phyloP scores from a whole-genome alignment of 2,113 vertebrate genomes.

The Glareola pratincola region DNA sequence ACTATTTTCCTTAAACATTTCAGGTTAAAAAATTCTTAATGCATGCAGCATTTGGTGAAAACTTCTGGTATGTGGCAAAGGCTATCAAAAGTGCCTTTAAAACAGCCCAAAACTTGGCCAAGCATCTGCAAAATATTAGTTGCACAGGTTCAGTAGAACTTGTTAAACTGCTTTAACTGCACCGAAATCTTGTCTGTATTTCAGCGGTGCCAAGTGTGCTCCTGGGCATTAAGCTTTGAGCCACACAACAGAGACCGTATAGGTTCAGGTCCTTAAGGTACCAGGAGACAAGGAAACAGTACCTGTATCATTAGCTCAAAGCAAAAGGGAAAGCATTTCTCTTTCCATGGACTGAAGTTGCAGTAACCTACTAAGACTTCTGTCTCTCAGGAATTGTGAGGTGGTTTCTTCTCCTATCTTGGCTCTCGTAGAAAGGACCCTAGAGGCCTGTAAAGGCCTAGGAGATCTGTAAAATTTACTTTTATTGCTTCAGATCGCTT shows the following conservation, averaged over 20 bases:
- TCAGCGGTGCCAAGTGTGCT: background rate
- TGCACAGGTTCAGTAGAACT: background rate
- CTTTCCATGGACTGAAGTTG: background rate
- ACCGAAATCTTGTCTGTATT: background rate
- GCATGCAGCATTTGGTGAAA: background rate
- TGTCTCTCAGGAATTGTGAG: background rate
- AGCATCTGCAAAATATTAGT: background rate
- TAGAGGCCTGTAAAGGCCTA: background rate
- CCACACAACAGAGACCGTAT: background rate
- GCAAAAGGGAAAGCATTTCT: background rate
- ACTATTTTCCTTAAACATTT: background rate
- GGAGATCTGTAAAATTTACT: background rate
- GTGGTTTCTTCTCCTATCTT: background rate
- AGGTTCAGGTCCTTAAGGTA: background rate
- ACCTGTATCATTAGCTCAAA: background rate
- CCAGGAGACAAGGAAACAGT: background rate
- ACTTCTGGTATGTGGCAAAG: background rate
- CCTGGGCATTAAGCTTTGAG: background rate
- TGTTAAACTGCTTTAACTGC: background rate
- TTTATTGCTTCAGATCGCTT: background rate
- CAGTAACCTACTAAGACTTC: background rate
- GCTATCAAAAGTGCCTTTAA: background rate
- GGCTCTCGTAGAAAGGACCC: background rate
- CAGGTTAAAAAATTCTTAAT: background rate
- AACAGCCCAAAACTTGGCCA: background rate